Evolutionary conservation across 2,113 vertebrate genomes (phyloP).

Genomic region (Vulpes lagopus): DNA sequence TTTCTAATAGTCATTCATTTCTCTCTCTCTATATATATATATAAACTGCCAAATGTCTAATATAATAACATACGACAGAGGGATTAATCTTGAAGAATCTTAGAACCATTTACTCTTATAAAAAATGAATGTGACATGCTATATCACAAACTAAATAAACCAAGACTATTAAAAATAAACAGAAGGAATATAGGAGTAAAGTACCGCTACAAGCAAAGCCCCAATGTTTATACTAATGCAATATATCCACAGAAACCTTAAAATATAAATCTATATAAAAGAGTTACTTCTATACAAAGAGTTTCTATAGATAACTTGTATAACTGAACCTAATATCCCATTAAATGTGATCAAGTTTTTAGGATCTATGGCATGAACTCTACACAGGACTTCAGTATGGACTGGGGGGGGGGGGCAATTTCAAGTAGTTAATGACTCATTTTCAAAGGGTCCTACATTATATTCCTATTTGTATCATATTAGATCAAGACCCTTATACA

Average conservation of each 20-base stretch:
- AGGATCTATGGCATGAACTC: slow-evolving; percentile 7
- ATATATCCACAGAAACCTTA: background rate
- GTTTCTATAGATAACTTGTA: background rate
- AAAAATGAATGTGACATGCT: slow-evolving; percentile 73
- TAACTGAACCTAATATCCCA: background rate
- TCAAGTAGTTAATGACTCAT: slow-evolving; percentile 3
- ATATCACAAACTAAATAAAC: slow-evolving; percentile 68
- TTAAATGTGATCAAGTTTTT: slow-evolving; percentile 19
- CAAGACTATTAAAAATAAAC: slow-evolving; percentile 45
- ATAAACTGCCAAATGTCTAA: slow-evolving; percentile 71
- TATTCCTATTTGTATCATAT: background rate
- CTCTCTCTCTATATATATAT: background rate
- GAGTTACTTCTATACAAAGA: background rate
- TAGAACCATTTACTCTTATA: slow-evolving; percentile 56
- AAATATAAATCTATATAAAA: background rate
- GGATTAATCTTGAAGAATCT: slow-evolving; percentile 71
- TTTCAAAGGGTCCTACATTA: slow-evolving; percentile 28
- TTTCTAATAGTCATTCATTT: slow-evolving; percentile 69
- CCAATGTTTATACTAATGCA: slow-evolving; percentile 17
- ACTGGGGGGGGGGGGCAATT: background rate
- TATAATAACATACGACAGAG: slow-evolving; percentile 61
- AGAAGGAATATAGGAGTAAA: background rate
- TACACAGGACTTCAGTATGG: background rate
- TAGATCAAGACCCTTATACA: background rate
- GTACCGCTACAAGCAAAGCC: background rate